Conservation (phyloP, 2,113 vertebrate genomes). For the Ahaetulla prasina region DNA sequence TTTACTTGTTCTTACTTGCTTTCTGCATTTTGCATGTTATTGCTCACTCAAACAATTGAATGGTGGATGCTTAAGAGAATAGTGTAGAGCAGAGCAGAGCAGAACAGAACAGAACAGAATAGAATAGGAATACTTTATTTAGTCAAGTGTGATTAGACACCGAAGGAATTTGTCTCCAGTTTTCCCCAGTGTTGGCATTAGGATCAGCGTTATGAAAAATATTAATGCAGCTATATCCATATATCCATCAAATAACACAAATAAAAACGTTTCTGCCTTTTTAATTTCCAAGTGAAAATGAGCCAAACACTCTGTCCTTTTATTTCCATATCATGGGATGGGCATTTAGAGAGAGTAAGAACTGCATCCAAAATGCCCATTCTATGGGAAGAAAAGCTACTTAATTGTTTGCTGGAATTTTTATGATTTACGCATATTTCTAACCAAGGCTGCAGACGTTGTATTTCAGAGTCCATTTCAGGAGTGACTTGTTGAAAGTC, state of each 20-base stretch:
- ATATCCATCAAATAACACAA: neutral
- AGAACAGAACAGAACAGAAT: neutral
- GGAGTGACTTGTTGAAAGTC: constrained; percentile 11
- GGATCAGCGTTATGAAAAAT: neutral
- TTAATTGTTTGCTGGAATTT: neutral
- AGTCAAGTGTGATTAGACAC: neutral
- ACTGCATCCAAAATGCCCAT: neutral
- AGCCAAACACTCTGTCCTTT: neutral
- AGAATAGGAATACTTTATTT: neutral
- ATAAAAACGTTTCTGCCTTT: neutral
- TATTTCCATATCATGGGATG: neutral
- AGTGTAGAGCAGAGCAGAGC: neutral
- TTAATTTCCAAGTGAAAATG: neutral
- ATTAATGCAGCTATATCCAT: neutral
- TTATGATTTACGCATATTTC: neutral
- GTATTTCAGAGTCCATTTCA: constrained; percentile 1
- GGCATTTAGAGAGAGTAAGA: neutral
- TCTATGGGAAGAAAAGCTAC: neutral
- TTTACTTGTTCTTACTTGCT: neutral
- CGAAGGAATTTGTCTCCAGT: neutral
- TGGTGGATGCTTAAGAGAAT: neutral
- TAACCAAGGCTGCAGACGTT: neutral
- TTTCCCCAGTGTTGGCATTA: neutral
- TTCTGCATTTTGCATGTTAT: neutral
- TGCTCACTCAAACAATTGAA: neutral